phyloP scores from a whole-genome alignment of 2,113 vertebrate species.

The Amphiprion percula region DNA sequence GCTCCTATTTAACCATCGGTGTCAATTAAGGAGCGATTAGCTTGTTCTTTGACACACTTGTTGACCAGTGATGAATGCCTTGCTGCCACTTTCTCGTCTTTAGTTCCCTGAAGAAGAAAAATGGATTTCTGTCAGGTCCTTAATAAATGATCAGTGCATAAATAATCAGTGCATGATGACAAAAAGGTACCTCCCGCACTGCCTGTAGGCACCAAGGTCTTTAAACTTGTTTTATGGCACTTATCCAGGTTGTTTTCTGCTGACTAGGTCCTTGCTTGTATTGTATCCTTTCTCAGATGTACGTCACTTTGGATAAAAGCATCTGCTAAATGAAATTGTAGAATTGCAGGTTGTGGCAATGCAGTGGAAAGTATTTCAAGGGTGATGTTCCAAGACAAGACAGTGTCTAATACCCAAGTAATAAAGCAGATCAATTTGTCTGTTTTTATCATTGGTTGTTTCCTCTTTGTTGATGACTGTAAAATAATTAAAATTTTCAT shows the following conservation, averaged over 20 bases:
- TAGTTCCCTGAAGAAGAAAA: too few species aligned
- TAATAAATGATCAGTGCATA: too few species aligned
- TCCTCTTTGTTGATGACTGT: constrained; percentile 11
- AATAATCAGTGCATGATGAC: too few species aligned
- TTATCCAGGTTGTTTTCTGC: too few species aligned
- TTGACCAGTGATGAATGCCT: not conserved
- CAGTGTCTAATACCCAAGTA: not conserved
- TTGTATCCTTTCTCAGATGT: too few species aligned
- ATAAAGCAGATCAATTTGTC: constrained; percentile 20
- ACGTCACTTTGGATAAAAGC: too few species aligned
- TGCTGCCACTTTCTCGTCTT: not conserved
- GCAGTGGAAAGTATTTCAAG: not conserved
- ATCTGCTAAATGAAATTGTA: too few species aligned
- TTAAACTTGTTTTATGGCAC: too few species aligned
- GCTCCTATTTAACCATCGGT: not conserved
- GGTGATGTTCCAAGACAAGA: too few species aligned
- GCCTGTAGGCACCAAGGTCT: too few species aligned
- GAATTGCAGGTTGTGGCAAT: not conserved
- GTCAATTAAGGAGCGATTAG: not conserved
- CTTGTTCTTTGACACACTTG: not conserved
- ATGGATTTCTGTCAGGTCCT: too few species aligned
- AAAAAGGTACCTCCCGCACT: not conserved
- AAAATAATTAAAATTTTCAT: not conserved
- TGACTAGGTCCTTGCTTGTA: too few species aligned
- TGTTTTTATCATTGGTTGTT: constrained; percentile 24